Conservation (phyloP, 1,140 invertebrate species). For the Phocides pigmalion region DNA sequence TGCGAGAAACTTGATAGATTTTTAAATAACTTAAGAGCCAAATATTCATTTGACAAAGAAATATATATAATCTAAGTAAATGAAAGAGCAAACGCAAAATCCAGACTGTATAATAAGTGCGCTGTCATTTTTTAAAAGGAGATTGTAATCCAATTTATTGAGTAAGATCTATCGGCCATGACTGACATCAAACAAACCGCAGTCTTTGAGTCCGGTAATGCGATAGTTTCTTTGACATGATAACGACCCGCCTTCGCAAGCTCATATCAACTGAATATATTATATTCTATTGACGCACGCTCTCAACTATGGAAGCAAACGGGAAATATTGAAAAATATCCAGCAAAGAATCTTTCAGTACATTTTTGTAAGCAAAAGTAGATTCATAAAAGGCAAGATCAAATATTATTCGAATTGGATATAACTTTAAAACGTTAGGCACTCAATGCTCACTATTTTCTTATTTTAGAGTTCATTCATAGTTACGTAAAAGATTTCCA, state of each 20-base stretch:
- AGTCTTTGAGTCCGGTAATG: slow-evolving; percentile 74
- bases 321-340: slow-evolving; percentile 62
- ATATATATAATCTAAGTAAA: too few relatives aligned
- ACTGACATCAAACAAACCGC: slow-evolving; percentile 71
- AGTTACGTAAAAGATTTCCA: neutral
- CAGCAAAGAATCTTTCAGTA: slow-evolving; percentile 33
- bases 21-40: too few relatives aligned
- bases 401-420: slow-evolving; percentile 24
- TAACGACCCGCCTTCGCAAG: slow-evolving; percentile 67
- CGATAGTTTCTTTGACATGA: slow-evolving; percentile 81
- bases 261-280: slow-evolving; percentile 74
- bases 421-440: slow-evolving; percentile 18
- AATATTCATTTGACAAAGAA: too few relatives aligned
- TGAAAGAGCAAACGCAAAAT: neutral
- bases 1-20: too few relatives aligned
- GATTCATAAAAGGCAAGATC: slow-evolving; percentile 22
- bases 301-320: slow-evolving; percentile 42
- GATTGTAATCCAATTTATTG: slow-evolving; percentile 55
- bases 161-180: slow-evolving; percentile 52
- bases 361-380: slow-evolving; percentile 34
- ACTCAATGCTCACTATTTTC: slow-evolving; percentile 2
- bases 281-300: slow-evolving; percentile 62
- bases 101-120: neutral
- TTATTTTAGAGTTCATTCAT: neutral
- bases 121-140: slow-evolving; percentile 33